Evolutionary conservation across 1,140 invertebrate genomes (phyloP).

Genomic region (Leptestheria dahalacensis): DNA sequence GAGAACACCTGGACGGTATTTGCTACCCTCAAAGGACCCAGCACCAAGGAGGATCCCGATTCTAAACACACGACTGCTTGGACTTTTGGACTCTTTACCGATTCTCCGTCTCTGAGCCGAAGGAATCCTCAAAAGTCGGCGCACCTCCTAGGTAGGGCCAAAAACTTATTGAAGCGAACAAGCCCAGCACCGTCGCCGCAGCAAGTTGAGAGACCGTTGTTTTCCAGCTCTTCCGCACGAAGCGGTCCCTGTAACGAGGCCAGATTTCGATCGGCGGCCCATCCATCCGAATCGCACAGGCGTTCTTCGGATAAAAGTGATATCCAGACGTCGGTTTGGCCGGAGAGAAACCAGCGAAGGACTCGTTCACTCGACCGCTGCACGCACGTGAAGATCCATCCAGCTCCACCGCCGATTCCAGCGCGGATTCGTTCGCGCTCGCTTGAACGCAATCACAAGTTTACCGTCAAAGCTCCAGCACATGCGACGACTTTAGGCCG

Average conservation of each 20-base stretch:
- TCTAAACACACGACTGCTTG: conserved; percentile 19
- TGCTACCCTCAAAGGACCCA: conserved; percentile 14
- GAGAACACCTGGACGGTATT: conserved; percentile 14
- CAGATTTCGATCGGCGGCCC: neutral
- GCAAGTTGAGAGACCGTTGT: conserved; percentile 1
- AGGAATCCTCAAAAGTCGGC: conserved; percentile 4
- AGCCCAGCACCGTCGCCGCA: neutral
- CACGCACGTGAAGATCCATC: conserved; percentile 5
- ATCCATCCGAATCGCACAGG: conserved; percentile 5
- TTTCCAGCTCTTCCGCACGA: neutral
- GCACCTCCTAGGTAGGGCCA: conserved; percentile 9
- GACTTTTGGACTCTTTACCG: conserved; percentile 18
- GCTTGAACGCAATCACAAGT: conserved; percentile 25
- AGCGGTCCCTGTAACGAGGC: neutral
- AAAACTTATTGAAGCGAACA: neutral
- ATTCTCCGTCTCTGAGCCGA: conserved; percentile 13
- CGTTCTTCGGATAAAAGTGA: neutral
- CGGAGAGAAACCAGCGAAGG: conserved; percentile 13
- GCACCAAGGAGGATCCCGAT: conserved; percentile 16
- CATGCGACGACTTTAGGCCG: conserved; percentile 15
- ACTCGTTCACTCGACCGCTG: conserved; percentile 24
- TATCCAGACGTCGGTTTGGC: neutral
- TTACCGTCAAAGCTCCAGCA: conserved; percentile 16
- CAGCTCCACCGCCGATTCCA: conserved; percentile 1
- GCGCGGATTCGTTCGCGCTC: conserved; percentile 21